Evolutionary conservation across 2,888 invertebrate genomes (phyloP).

Genomic region (Catonia carolina): DNA sequence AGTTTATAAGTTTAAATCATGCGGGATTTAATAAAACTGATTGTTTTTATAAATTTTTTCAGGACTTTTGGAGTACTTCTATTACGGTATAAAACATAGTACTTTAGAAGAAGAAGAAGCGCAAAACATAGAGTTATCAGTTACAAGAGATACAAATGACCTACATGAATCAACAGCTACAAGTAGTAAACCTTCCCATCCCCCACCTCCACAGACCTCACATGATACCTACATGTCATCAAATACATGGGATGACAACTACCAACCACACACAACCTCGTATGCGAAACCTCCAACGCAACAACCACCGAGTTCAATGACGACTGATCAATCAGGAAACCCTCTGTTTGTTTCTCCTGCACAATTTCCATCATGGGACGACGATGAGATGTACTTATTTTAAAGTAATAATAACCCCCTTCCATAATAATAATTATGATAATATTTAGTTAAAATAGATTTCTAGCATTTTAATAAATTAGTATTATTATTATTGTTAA

Average conservation of each 20-base stretch:
- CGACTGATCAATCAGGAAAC: conserved; percentile 14
- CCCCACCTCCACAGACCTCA: conserved; percentile 17
- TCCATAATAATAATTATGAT: too few relatives aligned
- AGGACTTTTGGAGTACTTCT: conserved; percentile 88
- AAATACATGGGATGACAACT: conserved; percentile 25
- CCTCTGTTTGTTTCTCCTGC: conserved; percentile 52
- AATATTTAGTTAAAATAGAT: too few relatives aligned
- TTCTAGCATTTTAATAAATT: too few relatives aligned
- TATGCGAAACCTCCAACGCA: conserved; percentile 30
- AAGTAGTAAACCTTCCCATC: conserved; percentile 27
- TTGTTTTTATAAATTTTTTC: conserved; percentile 32
- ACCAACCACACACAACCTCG: conserved; percentile 15
- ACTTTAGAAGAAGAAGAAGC: conserved; percentile 54
- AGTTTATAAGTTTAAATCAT: too few relatives aligned
- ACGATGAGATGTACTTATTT: conserved; percentile 34
- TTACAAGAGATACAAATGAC: conserved; percentile 37
- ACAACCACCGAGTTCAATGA: conserved; percentile 30
- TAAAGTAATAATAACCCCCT: too few relatives aligned
- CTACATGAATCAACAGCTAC: conserved; percentile 1
- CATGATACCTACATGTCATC: conserved; percentile 15
- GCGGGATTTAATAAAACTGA: too few relatives aligned
- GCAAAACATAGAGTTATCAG: conserved; percentile 56
- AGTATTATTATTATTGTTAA: too few relatives aligned
- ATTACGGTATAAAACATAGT: conserved; percentile 89
- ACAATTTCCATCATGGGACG: conserved; percentile 60